These are phyloP conservation scores for Penaeus vannamei DNA, from an alignment of 1,140 invertebrate species.

Conservation along the genomic window DNA sequence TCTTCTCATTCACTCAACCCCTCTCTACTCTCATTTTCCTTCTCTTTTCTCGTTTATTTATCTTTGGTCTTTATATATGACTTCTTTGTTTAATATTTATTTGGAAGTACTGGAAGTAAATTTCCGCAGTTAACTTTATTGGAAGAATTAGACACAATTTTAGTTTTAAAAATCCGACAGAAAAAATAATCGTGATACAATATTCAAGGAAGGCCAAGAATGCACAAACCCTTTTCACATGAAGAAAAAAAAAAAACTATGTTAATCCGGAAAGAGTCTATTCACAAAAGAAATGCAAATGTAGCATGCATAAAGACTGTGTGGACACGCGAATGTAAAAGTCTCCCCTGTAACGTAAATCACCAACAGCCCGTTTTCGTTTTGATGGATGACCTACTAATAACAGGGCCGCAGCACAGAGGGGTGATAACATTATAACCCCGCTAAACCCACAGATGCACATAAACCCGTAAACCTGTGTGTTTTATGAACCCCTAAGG, in stretches of 20 bases:
- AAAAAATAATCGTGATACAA: too few relatives aligned
- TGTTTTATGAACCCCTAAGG: background rate
- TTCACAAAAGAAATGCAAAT: conserved; percentile 38
- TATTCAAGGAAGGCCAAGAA: too few relatives aligned
- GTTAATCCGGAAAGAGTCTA: background rate
- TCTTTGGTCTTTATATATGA: background rate
- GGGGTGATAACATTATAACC: conserved; percentile 54
- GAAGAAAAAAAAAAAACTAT: background rate
- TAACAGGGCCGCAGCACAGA: conserved; percentile 38
- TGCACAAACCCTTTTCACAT: background rate
- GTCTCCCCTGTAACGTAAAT: conserved; percentile 43
- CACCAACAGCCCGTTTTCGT: conserved; percentile 40
- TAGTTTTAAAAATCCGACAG: too few relatives aligned
- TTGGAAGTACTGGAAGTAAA: too few relatives aligned
- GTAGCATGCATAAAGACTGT: background rate
- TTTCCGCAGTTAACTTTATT: too few relatives aligned
- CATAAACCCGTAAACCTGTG: conserved; percentile 26
- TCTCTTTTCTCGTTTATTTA: background rate
- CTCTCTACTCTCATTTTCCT: background rate
- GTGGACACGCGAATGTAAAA: conserved; percentile 31
- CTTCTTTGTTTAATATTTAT: too few relatives aligned
- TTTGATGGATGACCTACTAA: conserved; percentile 50
- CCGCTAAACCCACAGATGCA: conserved; percentile 42
- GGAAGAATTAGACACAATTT: too few relatives aligned
- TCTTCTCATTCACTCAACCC: background rate